Base-by-base conservation (phyloP, 2,113 vertebrate genomes). In the Percopsis transmontana region DNA sequence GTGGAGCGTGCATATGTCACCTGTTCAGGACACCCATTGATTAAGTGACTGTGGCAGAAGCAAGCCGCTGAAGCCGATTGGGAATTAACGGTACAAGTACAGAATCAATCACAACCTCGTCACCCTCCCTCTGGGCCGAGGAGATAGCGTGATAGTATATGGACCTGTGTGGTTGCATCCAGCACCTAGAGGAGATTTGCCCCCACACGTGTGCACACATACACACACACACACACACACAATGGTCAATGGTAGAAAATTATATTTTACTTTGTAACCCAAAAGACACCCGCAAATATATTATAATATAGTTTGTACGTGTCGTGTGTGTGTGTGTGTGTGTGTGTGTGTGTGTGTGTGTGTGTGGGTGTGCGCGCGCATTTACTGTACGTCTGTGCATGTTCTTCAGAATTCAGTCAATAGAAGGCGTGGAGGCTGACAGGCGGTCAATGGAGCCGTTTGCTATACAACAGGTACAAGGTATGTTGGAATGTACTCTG, bases 1-100 rank as follows among this genome's bases (percentile, higher is more conserved):
- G 33, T 20, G 50, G 73, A 58, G 72, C 66, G 51, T 40, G 41
- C 58, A 66, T 50, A 74, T 64, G 65, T 76, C 62, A 70, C 59
- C 68, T 50, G 59, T 58, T 79, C 68, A 48, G 62, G 82, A 81
- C 62, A 64, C 64, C 39, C 74, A 88, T 71, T 76, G 82, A 82
- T 84, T 80, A 74, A 76, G 73, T 44, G 55, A 71, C 58, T 33
- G 16, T 39, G 3, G 19, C 50, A 39, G 38, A 64, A 65, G 61
- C 27, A 55, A 38, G 68, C 47, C 76, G 66, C 13, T 65, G 15
- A 68, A 68, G 39, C 69, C 54, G 41, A 72, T 66, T 48, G 44
- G 21, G 63, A 83, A 67, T 67, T 67, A 68, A 80, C 62, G 73
- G 44, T 12, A 15, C 24, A 48, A 41, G 50, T 39, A n/a, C 42